Conservation (phyloP, 2,797 vertebrate species). For the Acestrorhynchus altus region DNA sequence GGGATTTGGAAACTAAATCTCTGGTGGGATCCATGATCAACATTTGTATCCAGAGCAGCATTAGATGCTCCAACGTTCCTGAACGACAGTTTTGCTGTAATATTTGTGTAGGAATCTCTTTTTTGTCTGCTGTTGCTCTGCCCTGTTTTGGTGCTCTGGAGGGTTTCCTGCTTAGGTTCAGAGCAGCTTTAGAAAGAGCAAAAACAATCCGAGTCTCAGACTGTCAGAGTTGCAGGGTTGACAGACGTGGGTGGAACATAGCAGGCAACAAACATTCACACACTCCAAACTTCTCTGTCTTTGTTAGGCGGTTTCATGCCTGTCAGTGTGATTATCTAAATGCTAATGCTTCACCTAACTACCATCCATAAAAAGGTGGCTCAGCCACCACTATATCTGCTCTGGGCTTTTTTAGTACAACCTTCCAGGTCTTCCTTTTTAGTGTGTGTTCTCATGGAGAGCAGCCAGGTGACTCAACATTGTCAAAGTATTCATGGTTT, state of each 20-base stretch:
- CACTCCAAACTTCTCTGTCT: background rate
- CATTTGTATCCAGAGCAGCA: background rate
- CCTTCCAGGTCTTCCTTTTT: no score
- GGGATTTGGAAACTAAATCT: background rate
- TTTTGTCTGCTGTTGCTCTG: constrained; percentile 19
- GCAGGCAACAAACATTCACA: constrained; percentile 30
- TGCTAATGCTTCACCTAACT: background rate
- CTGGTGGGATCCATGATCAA: background rate
- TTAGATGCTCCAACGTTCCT: background rate
- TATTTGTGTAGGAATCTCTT: constrained; percentile 21
- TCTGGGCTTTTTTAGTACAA: background rate
- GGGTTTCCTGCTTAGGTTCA: background rate
- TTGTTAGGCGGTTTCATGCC: background rate
- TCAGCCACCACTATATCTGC: background rate
- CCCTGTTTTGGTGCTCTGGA: background rate
- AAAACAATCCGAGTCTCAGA: constrained; percentile 13
- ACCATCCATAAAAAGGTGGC: background rate
- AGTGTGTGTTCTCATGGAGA: no score
- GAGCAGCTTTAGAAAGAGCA: constrained; percentile 25
- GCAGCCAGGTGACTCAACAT: no score
- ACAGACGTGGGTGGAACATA: constrained; percentile 8
- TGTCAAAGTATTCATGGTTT: no score
- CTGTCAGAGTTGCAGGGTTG: constrained; percentile 24
- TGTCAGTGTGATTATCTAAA: background rate
- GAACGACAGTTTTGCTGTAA: background rate